phyloP scores from a whole-genome alignment of 2,888 invertebrate genomes.

The Platycheirus rosarum region DNA sequence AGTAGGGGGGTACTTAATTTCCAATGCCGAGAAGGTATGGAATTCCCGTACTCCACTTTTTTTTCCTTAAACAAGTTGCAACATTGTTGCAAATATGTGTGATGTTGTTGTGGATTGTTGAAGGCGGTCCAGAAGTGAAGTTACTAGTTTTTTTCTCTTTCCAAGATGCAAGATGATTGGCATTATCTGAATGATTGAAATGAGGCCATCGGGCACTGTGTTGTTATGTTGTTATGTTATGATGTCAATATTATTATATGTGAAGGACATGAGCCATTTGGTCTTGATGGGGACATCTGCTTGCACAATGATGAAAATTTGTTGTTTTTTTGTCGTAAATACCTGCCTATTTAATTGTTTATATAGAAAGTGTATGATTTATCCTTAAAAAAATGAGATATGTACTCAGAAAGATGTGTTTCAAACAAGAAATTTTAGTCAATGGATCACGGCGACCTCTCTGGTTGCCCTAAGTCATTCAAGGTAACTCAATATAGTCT shows the following conservation, averaged over 20 bases:
- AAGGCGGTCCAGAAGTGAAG: neutral
- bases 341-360: too few species aligned
- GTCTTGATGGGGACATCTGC: conserved; percentile 2
- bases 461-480: too few species aligned
- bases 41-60: too few species aligned
- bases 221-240: conserved; percentile 2
- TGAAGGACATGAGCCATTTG: neutral
- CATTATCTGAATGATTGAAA: conserved; percentile 1
- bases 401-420: too few species aligned
- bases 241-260: conserved; percentile 10
- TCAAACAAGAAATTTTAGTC: too few species aligned
- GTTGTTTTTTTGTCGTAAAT: too few species aligned
- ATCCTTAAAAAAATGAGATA: too few species aligned
- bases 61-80: conserved; percentile 10
- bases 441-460: too few species aligned
- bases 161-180: conserved; percentile 3
- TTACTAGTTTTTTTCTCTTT: neutral
- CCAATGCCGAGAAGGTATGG: too few species aligned
- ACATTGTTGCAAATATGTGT: conserved; percentile 12
- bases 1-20: too few species aligned
- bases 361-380: too few species aligned
- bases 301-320: neutral
- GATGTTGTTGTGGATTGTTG: neutral
- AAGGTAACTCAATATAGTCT: too few species aligned
- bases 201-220: neutral